These are phyloP conservation scores for Tyrannus savana DNA, from an alignment of 2,113 vertebrate species.

Conservation along the genomic window DNA sequence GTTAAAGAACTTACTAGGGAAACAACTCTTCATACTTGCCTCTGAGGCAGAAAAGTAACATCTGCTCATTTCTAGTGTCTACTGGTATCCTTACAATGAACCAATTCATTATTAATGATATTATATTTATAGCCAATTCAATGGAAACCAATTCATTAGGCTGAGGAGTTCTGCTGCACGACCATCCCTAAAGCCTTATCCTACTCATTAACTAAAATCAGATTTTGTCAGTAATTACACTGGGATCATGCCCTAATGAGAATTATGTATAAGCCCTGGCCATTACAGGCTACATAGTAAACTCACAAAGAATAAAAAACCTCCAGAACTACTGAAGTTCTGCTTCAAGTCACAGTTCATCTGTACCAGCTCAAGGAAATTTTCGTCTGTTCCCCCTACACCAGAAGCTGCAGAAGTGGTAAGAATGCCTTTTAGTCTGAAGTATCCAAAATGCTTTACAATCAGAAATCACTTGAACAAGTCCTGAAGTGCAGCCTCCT, in stretches of 20 bases:
- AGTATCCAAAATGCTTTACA: conserved; percentile 31
- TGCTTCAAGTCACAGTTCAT: neutral
- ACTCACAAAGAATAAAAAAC: neutral
- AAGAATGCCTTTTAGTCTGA: conserved; percentile 37
- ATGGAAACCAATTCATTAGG: conserved; percentile 43
- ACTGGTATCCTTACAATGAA: neutral
- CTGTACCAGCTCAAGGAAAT: neutral
- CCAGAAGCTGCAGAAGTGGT: conserved; percentile 1
- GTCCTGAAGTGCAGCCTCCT: conserved; percentile 21
- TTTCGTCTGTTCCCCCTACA: neutral
- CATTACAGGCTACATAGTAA: neutral
- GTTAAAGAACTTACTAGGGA: neutral
- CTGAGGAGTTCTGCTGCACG: neutral
- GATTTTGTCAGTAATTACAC: conserved; percentile 44
- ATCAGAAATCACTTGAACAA: conserved; percentile 22
- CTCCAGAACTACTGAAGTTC: neutral
- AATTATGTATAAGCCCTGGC: neutral
- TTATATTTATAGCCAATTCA: conserved; percentile 44
- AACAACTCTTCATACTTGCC: neutral
- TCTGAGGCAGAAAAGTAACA: neutral
- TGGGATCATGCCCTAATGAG: neutral
- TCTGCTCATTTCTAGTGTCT: neutral
- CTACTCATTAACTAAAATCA: conserved; percentile 34
- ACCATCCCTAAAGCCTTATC: neutral
- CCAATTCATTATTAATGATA: conserved; percentile 19